Evolutionary conservation across 2,888 invertebrate genomes (phyloP), one percentile per base, ranked within the genome.

Genomic region (Philonicus albiceps): DNA sequence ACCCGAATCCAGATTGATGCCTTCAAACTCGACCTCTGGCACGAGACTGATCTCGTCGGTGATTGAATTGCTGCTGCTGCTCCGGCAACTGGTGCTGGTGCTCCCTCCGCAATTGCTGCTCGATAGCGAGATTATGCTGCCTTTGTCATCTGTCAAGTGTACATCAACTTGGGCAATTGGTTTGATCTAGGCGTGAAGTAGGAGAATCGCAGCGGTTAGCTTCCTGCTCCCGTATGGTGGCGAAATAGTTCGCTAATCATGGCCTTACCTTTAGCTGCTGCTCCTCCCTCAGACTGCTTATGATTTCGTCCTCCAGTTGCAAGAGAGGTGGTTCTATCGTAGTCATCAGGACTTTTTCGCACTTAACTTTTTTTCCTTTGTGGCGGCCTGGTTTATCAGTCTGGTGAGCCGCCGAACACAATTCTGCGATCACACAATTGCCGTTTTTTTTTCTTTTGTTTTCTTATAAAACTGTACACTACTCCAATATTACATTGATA

Each of bases 1-100:
- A 91, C 96, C 95, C 85, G 96, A 96, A 95, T 97, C 97, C 95
- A 96, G 95, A 93, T 95, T 95, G 92, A 91, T 90, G 93, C 95
- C 94, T 93, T 96, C 96, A 93, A 97, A 97, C 89, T 95, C 95
- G 89, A 97, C 95, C 93, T 97, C 97, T 89, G 97, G 97, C 90
- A 97, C 95, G 92, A 96, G 93, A 92, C 95, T 94, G 92, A 95
- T 95, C 92, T 96, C 96, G 92, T 96, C 91, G n/a, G 78, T 40
- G 37, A 72, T 86, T 88, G 85, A 89, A 55, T 86, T 89, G 84
- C 95, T 87, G 93, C 92, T 88, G 87, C 88, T 89, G 81, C 88
- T 88, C 86, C 88, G 76, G 85, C 88, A 87, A 86, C 89, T 88
- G n/a, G 87, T 89, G 80, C 88, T 89, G 72, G 87, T 89, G 30